Conservation (phyloP, 1,140 invertebrate species). For the Drosophila bocki region DNA sequence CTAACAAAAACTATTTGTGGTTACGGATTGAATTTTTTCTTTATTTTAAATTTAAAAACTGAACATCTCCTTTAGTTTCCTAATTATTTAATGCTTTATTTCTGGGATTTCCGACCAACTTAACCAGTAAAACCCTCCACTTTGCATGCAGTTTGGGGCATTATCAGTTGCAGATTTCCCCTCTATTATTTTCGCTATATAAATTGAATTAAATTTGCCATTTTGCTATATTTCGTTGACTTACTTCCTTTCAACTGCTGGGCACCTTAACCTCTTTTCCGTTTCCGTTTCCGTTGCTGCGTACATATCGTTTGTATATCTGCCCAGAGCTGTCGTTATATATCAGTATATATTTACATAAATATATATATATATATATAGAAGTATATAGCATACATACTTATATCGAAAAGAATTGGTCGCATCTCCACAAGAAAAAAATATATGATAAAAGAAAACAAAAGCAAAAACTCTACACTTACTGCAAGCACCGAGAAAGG, state of each 20-base stretch:
- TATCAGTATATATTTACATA: constrained; percentile 41
- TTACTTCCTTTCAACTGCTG: constrained; percentile 15
- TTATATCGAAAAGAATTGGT: constrained; percentile 65
- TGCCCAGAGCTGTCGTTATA: constrained; percentile 56
- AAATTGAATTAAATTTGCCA: neutral
- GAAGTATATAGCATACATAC: constrained; percentile 65
- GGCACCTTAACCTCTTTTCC: constrained; percentile 33
- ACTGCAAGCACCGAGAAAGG: constrained; percentile 84
- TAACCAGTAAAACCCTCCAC: constrained; percentile 1
- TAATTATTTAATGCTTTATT: constrained; percentile 1
- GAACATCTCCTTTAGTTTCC: constrained; percentile 1
- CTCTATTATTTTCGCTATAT: constrained; percentile 28
- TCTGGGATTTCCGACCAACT: neutral
- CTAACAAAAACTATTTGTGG: constrained; percentile 1
- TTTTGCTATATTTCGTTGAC: constrained; percentile 27
- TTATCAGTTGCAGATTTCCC: constrained; percentile 44
- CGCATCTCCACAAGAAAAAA: constrained; percentile 36
- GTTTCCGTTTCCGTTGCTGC: constrained; percentile 33
- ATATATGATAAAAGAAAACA: constrained; percentile 40
- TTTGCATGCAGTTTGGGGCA: constrained; percentile 48
- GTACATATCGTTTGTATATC: constrained; percentile 46
- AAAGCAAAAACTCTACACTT: constrained; percentile 82
- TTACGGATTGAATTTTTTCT: neutral
- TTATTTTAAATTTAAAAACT: neutral
- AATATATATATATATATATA: constrained; percentile 55